Evolutionary conservation across 1,140 invertebrate genomes (phyloP), one percentile per base, ranked within the genome.

Genomic region (Papilio polyxenes): DNA sequence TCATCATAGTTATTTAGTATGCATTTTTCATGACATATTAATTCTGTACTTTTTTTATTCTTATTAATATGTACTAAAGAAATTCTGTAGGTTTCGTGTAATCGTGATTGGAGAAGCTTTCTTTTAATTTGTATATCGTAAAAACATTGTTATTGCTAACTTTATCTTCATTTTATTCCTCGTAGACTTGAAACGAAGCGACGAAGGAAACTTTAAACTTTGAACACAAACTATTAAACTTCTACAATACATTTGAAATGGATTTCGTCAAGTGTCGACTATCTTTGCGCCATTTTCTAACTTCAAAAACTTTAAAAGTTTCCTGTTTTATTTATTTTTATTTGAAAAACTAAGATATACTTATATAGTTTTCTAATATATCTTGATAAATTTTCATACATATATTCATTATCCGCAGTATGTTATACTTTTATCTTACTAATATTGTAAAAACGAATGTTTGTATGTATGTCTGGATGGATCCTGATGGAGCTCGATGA

Each of bases 151-250:
- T 69, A 69, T 69, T 69, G 23, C n/a, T 37, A 69, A 69, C 23
- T 69, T 69, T 37, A 15, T 69, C 31, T 31, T 5, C 53, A 17
- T 69, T 23, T 65, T 69, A 37, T 69, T 72, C 31, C 65, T 72
- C 13, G 37, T 37, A 72, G 31, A 72, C 11, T 72, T 15, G 23
- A 72, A 23, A 62, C 59, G n/a, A 72, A 72, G 65, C 23, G 65
- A 72, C 31, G 23, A 37, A 5, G 31, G 31, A 72, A 37, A 72
- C 65, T 72, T 72, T 72, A 72, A 72, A 72, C 23, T 72, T 72
- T 72, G 65, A 72, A 72, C 65, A 72, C 65, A 72, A 72, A 72
- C 65, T 72, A 72, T 72, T 72, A 72, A 72, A 72, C 65, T 72
- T 40, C 65, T 72, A 72, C 65, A 72, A 72, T 72, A 72, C 65